These are phyloP conservation scores for Gymnoscopelus braueri DNA, from an alignment of 2,797 vertebrate genomes.

Conservation along the genomic window DNA sequence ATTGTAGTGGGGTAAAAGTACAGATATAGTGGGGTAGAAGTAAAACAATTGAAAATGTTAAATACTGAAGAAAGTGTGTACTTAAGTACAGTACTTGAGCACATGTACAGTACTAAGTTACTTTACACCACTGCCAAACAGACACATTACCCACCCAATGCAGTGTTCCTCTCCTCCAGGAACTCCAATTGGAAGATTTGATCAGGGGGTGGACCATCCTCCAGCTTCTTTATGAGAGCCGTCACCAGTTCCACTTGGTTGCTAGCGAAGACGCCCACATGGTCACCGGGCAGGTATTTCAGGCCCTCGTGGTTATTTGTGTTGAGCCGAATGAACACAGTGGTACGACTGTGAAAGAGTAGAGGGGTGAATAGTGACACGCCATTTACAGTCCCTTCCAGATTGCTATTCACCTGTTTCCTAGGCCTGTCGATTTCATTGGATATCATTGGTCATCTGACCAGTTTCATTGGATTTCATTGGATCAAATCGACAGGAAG, in stretches of 20 bases:
- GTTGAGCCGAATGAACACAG: constrained; percentile 93
- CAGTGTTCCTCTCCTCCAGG: constrained; percentile 94
- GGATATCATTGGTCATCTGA: too few species aligned
- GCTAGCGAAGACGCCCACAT: constrained; percentile 94
- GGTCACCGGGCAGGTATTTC: constrained; percentile 93
- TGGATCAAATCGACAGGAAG: too few species aligned
- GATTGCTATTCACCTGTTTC: too few species aligned
- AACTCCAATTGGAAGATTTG: constrained; percentile 95
- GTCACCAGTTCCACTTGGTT: constrained; percentile 94
- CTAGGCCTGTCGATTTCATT: too few species aligned
- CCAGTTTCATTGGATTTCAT: too few species aligned
- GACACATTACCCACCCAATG: constrained; percentile 83
- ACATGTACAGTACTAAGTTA: constrained; percentile 32
- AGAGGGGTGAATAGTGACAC: constrained; percentile 29
- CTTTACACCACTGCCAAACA: constrained; percentile 8
- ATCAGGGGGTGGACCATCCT: constrained; percentile 92
- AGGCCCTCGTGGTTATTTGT: constrained; percentile 89
- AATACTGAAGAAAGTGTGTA: too few species aligned
- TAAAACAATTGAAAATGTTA: too few species aligned
- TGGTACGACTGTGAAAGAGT: constrained; percentile 86
- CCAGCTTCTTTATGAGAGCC: constrained; percentile 91
- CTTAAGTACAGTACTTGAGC: too few species aligned
- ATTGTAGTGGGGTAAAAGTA: too few species aligned
- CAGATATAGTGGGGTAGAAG: too few species aligned
- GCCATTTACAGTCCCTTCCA: constrained; percentile 33